These are phyloP conservation scores for Redunca redunca DNA, from an alignment of 2,113 vertebrate species.

Conservation along the genomic window DNA sequence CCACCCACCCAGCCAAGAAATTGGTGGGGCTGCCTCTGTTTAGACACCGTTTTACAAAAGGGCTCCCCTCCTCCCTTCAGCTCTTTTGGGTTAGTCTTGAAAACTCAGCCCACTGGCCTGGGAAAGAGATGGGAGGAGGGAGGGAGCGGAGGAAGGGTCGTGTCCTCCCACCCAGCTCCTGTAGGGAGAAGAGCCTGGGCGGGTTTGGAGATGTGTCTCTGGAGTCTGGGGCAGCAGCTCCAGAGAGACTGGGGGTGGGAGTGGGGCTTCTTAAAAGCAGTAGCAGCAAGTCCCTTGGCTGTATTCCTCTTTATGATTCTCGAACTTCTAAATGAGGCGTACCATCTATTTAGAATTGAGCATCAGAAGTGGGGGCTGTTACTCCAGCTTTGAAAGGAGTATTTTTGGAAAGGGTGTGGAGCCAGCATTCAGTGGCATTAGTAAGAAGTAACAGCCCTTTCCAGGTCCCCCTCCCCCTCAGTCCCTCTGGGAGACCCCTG, in stretches of 20 bases:
- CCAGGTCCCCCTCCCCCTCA: neutral
- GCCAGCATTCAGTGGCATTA: neutral
- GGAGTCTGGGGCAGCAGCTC: slow-evolving; percentile 49
- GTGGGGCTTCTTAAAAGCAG: neutral
- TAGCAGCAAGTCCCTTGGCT: neutral
- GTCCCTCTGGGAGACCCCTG: neutral
- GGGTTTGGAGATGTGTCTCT: slow-evolving; percentile 63
- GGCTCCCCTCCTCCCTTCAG: neutral
- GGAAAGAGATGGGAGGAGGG: neutral
- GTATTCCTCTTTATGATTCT: neutral
- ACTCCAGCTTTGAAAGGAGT: slow-evolving; percentile 22
- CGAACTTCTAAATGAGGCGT: neutral
- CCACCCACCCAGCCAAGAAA: slow-evolving; percentile 41
- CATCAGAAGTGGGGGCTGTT: neutral
- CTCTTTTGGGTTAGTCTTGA: neutral
- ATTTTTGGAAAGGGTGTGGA: slow-evolving; percentile 45
- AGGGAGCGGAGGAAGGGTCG: fast-evolving
- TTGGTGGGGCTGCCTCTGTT: neutral
- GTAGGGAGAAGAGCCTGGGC: slow-evolving; percentile 63
- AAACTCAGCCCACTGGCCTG: neutral
- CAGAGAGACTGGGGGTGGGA: neutral
- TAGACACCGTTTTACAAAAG: neutral
- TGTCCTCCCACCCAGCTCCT: slow-evolving; percentile 30
- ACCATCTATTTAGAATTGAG: neutral
- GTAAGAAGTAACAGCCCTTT: neutral